A percentile compares a stretch with the other conserved stretches of the same genome.
These are phyloP conservation scores for Gobius niger DNA, from an alignment of 2,113 vertebrate genomes.

Conservation along the genomic window DNA sequence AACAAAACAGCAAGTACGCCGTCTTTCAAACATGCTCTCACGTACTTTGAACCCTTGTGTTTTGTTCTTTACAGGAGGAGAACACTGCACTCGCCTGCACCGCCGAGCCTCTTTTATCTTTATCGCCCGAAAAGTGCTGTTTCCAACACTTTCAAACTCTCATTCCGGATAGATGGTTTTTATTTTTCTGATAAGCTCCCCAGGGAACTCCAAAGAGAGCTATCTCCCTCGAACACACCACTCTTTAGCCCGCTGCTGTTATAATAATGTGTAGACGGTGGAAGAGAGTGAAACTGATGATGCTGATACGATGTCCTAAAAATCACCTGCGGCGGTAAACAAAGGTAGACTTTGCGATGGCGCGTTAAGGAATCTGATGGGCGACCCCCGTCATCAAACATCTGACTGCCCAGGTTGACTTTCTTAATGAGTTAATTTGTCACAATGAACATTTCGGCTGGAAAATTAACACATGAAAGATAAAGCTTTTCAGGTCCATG, in stretches of 20 bases:
- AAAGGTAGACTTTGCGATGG: too few relatives aligned
- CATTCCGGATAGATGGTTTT: conserved; percentile 38
- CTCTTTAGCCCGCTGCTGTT: not conserved
- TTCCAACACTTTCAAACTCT: conserved; percentile 24
- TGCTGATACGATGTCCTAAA: not conserved
- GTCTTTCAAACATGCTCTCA: not conserved
- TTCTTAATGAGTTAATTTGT: too few relatives aligned
- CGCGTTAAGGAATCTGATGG: too few relatives aligned
- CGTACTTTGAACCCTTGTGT: not conserved
- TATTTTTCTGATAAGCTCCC: conserved; percentile 38
- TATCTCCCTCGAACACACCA: not conserved
- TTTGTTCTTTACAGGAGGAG: not conserved
- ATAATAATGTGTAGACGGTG: not conserved
- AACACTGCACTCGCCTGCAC: conserved; percentile 7
- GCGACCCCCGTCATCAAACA: too few relatives aligned
- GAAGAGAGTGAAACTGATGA: not conserved
- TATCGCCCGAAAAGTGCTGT: conserved; percentile 26
- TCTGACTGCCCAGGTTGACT: too few relatives aligned
- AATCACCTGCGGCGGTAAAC: not conserved
- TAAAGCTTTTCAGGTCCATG: too few relatives aligned
- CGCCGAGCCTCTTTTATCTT: conserved; percentile 25
- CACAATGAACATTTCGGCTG: too few relatives aligned
- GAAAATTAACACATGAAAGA: too few relatives aligned
- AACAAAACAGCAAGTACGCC: not conserved
- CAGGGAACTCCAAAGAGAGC: conserved; percentile 13